phyloP scores from a whole-genome alignment of 2,113 vertebrate genomes.

The Dicerorhinus sumatrensis region DNA sequence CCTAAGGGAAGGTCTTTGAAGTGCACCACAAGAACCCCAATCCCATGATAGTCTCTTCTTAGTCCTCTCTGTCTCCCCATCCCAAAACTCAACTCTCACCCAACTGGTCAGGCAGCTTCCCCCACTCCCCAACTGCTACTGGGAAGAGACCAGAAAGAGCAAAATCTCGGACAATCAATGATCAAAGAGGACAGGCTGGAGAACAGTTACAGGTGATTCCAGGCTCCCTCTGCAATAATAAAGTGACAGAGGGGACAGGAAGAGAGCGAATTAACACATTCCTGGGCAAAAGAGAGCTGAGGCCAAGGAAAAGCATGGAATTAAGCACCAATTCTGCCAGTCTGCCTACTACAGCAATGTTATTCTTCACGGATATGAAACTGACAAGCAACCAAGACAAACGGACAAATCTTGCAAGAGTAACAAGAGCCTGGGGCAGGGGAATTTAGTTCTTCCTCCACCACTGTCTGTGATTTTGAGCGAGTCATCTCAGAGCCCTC shows the following conservation, averaged over 20 bases:
- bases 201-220: conserved; percentile 3
- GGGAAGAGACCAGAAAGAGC: not conserved
- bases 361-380: conserved; percentile 20
- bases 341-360: not conserved
- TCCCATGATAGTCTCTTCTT: not conserved
- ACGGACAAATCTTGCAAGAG: not conserved
- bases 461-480: not conserved
- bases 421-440: not conserved
- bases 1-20: not conserved
- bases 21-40: not conserved
- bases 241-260: conserved; percentile 23
- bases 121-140: not conserved
- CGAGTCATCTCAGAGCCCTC: not conserved
- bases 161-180: not conserved
- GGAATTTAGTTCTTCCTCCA: not conserved
- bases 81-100: not conserved
- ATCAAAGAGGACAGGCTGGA: conserved; percentile 23
- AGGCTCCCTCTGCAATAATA: conserved; percentile 15
- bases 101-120: not conserved
- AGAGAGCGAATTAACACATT: conserved; percentile 36
- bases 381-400: not conserved
- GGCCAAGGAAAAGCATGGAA: not conserved
- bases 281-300: not conserved
- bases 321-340: conserved; percentile 29
- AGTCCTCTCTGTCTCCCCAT: not conserved